Evolutionary conservation across 2,888 invertebrate genomes (phyloP), one percentile per base, ranked within the genome.

Genomic region (Diarsia mendica): DNA sequence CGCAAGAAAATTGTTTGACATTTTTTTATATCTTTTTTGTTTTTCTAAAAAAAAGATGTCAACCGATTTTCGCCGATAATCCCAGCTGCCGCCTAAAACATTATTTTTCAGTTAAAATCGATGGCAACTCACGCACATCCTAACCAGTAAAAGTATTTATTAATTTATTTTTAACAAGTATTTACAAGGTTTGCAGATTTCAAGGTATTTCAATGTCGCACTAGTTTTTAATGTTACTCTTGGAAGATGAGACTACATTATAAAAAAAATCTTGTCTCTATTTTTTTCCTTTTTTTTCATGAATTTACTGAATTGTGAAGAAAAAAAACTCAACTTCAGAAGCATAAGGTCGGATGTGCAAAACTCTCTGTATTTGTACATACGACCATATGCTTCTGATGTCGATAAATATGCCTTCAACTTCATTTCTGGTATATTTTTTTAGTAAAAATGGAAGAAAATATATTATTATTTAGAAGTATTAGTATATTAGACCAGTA

Each of bases 191-290:
- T 82, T 68, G 33, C 83, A 78, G 79, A 53, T 78, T 44, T 65
- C 63, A 77, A 79, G 64, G 83, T 79, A 68, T 77, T 91, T 91
- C 85, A 91, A 85, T 89, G 88, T 90, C 87, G 90, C 90, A 90
- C 87, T 89, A 48, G 48, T 48, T 85, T 44, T 65, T 20, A 18
- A 44, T 63, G 5, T 77, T 75, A 67, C 4, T 75, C 60, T 72
- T 63, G 49, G 69, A 77, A 77, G 86, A 76, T 85, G 85, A 75
- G 87, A 51, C 28, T 82, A 73, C 85, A 77, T 77, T 82, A 39
- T 23, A 6, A 23, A 20, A 9, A 11, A 55, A 28, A 28, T 2
- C 1, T 28, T 28, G 28, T 28, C 28, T 28, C 28, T 28, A 28
- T 28, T 28, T 28, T 28, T 39, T 13, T 3, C 20, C 0, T 75